Evolutionary conservation across 2,797 vertebrate genomes (phyloP).

Genomic region (Tiaroga cobitis): DNA sequence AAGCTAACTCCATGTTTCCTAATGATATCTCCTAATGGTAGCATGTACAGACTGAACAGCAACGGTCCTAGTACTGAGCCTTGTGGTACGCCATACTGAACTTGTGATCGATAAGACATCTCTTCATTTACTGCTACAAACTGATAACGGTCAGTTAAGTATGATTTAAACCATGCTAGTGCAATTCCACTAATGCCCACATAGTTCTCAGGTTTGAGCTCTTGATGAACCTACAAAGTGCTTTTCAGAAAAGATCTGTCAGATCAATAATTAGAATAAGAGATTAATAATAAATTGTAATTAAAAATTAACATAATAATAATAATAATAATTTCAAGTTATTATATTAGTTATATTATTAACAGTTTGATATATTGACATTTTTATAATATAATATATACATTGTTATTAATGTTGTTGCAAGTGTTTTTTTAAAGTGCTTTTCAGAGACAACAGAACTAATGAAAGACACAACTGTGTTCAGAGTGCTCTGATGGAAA

Average conservation of each 20-base stretch:
- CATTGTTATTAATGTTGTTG: background rate
- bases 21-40: too few species aligned
- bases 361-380: background rate
- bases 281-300: background rate
- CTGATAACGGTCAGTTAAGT: too few species aligned
- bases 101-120: too few species aligned
- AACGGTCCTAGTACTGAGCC: too few species aligned
- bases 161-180: too few species aligned
- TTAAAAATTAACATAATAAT: background rate
- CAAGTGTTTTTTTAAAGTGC: slow-evolving; percentile 2
- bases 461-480: background rate
- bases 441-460: background rate
- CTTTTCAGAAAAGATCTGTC: background rate
- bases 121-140: too few species aligned
- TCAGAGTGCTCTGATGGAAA: slow-evolving; percentile 12
- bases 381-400: background rate
- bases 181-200: too few species aligned
- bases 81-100: too few species aligned
- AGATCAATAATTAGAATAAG: background rate
- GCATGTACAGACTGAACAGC: too few species aligned
- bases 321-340: background rate
- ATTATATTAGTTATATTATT: background rate
- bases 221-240: too few species aligned
- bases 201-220: too few species aligned
- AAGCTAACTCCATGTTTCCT: too few species aligned